phyloP scores from a whole-genome alignment of 2,797 vertebrate genomes.

The Poecilia gillii region DNA sequence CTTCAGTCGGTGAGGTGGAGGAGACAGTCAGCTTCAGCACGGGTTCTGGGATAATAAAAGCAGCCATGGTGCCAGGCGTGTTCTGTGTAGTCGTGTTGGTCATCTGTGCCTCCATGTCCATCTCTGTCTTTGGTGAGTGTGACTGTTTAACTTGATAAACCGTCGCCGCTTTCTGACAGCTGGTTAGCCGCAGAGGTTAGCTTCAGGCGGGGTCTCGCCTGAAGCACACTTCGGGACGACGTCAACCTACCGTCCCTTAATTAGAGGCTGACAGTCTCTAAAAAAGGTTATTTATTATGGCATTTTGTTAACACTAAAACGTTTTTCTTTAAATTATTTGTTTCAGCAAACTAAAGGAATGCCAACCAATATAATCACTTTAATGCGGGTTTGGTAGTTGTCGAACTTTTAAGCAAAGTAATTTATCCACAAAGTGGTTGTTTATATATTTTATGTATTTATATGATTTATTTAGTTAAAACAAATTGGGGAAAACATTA shows the following conservation, averaged over 20 bases:
- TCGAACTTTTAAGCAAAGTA: not conserved
- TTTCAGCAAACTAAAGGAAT: not conserved
- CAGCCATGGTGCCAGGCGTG: conserved; percentile 60
- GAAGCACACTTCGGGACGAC: not conserved
- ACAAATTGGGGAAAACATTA: not conserved
- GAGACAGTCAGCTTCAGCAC: not conserved
- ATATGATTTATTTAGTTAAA: not conserved
- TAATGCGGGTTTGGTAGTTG: not conserved
- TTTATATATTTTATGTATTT: not conserved
- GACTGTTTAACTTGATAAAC: not conserved
- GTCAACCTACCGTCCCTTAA: too few species aligned
- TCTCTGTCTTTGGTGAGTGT: conserved; percentile 57
- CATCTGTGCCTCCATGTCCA: conserved; percentile 21
- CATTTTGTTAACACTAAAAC: not conserved
- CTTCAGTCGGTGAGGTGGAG: not conserved
- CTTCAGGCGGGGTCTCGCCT: not conserved
- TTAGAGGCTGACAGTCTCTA: not conserved
- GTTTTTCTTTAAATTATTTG: not conserved
- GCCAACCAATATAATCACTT: not conserved
- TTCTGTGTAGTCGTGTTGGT: conserved; percentile 20
- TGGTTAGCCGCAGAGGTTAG: not conserved
- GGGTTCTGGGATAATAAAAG: conserved; percentile 2
- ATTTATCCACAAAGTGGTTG: not conserved
- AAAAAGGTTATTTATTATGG: not conserved
- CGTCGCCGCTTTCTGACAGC: not conserved